Evolutionary conservation across 2,113 vertebrate genomes (phyloP).

Genomic region (Pterocles gutturalis): DNA sequence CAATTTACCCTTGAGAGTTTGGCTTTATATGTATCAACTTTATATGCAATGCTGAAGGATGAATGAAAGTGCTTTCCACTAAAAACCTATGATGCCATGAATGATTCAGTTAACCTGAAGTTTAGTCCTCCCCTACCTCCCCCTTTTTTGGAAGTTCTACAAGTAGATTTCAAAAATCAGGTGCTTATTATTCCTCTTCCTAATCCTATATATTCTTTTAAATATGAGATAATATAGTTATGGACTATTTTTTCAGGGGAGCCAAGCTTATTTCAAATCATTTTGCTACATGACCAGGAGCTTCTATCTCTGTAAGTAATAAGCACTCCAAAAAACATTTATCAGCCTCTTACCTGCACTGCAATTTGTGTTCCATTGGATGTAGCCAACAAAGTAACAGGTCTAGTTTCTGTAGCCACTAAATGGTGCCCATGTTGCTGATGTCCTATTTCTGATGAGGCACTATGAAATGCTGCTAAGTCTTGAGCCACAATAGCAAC

Average conservation of each 20-base stretch:
- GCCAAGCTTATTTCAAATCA: not conserved
- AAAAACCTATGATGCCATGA: not conserved
- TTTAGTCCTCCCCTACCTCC: not conserved
- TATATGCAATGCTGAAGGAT: not conserved
- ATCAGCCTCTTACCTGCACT: conserved; percentile 85
- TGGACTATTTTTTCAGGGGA: not conserved
- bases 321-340: not conserved
- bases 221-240: not conserved
- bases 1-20: not conserved
- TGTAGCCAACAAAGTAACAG: conserved; percentile 94
- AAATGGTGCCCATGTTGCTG: conserved; percentile 89
- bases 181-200: not conserved
- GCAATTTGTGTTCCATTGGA: conserved; percentile 99
- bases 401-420: conserved; percentile 85
- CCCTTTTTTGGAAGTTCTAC: not conserved
- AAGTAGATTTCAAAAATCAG: not conserved
- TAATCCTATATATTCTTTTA: not conserved
- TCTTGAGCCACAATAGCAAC: conserved; percentile 98
- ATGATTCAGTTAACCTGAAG: not conserved
- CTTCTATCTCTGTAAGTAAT: not conserved
- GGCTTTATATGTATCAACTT: not conserved
- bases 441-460: conserved; percentile 89
- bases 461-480: conserved; percentile 90
- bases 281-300: not conserved
- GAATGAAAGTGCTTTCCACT: not conserved